Evolutionary conservation across 2,888 invertebrate species (phyloP), one percentile per base, ranked within the genome.

Genomic region (Zonitis immaculata): DNA sequence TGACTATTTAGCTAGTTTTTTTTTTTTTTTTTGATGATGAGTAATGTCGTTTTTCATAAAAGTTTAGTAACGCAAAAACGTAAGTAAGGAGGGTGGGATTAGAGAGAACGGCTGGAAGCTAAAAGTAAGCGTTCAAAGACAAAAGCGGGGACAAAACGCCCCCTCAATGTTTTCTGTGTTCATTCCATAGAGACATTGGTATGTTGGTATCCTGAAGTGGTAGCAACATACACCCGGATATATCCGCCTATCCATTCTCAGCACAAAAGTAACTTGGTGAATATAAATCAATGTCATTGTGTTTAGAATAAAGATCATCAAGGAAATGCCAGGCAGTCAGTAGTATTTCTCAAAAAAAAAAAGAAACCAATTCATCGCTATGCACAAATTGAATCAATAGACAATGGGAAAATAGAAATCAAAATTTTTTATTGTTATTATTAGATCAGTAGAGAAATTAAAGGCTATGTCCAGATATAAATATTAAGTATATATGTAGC

Each of bases 241-340:
- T 64, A 65, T 62, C 66, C 64, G 54, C 57, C 62, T 56, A 58
- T 60, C 58, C 57, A 60, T 60, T 60, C 58, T 61, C 58, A 51
- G 54, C 60, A 58, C 60, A 57, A 60, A 62, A 63, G 63, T 64
- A 64, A 66, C 66, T 62, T 59, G 52, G 58, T 64, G 66, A 63
- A 66, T 66, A 66, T 66, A 66, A 66, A 65, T 66, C 66, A 66
- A 64, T 58, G 67, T 67, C 67, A 67, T 63, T 64, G 59, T 65
- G 58, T 51, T 59, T 58, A 58, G 35, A 18, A 60, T 57, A 51
- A 59, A 62, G 62, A 66, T 66, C 64, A 65, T 64, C 64, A 61
- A 64, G 61, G 55, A 65, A 49, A 57, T 62, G 58, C 49, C 54
- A 54, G n/a, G 25, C 54, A 57, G 50, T 46, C 49, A 39, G 47